Base-by-base conservation (phyloP, 1,140 invertebrate genomes). In the Pectinophora gossypiella region DNA sequence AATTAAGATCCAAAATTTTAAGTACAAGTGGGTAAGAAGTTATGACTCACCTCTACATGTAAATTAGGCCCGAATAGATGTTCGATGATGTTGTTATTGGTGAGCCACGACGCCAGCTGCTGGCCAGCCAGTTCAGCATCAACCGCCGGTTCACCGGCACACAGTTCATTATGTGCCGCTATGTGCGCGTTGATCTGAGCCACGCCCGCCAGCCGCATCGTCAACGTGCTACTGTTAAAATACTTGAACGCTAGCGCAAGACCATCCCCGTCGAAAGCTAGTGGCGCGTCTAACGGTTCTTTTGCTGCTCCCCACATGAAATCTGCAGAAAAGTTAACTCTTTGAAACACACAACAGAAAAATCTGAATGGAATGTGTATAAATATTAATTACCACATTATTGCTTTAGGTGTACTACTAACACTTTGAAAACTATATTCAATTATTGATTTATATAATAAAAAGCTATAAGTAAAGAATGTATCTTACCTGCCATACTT, bases 61-160 rank as follows among this genome's bases (percentile, higher is more conserved):
- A 98, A 89, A 90, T 98, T 98, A 40, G 97, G 97, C 27, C 97
- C 97, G 89, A 98, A 99, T 32, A 98, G 93, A 74, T 98, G 96
- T 68, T 96, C 94, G 62, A 98, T 95, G 46, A 99, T 97, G 75
- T 96, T 95, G 77, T 97, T 96, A 43, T 94, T 92, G 0, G 96
- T 93, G 4, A 99, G 83, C 97, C 97, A 98, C 51, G 94, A 91
- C 0, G 95, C 95, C 46, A 98, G 89, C 53, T 93, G 92, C 54
- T 95, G 93, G 0, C 96, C 96, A 47, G 96, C 92, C 32, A 93
- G 89, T 68, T 97, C 96, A 1, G 94, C 92, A 77, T 97, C 95
- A 4, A 94, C 91, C 1, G 95, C 90, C 1, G 94, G 93, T 72
- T 97, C 96, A 51, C 94, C 95, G 40, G 95, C 96, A 72, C 94